phyloP scores from a whole-genome alignment of 2,888 invertebrate genomes.

The Agapostemon virescens region DNA sequence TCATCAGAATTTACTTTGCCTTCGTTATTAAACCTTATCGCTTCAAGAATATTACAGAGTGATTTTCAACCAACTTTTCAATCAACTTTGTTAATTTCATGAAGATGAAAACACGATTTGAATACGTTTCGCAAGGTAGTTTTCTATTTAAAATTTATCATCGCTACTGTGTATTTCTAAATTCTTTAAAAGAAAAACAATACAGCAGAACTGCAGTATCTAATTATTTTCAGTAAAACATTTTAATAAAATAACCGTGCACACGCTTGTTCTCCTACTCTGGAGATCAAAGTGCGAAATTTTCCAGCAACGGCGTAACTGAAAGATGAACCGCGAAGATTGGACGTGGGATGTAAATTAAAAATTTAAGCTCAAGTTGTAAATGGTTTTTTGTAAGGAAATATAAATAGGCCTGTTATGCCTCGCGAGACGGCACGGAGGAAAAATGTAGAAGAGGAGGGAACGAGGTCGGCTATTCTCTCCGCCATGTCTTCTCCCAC shows the following conservation, averaged over 20 bases:
- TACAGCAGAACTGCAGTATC: background rate
- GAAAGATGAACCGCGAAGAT: background rate
- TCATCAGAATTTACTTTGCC: too few relatives aligned
- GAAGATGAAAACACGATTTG: too few relatives aligned
- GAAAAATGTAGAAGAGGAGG: conserved; percentile 12
- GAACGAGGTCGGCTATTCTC: conserved; percentile 54
- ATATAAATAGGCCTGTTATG: background rate
- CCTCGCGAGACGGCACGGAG: background rate
- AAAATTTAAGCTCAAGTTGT: background rate
- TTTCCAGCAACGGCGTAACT: background rate
- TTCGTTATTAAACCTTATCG: too few relatives aligned
- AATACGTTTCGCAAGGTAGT: too few relatives aligned
- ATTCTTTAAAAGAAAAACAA: too few relatives aligned
- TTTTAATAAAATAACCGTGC: background rate
- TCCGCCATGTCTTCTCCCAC: conserved; percentile 36
- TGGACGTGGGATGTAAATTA: background rate
- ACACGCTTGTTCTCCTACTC: background rate
- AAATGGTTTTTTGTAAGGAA: background rate
- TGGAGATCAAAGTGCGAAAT: background rate
- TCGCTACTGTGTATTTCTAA: too few relatives aligned
- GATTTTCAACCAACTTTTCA: too few relatives aligned
- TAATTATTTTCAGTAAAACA: background rate
- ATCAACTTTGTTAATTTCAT: too few relatives aligned
- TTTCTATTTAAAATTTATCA: too few relatives aligned
- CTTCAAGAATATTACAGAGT: too few relatives aligned